phyloP scores from a whole-genome alignment of 2,797 vertebrate genomes.

The Melanotaenia pygmaea region DNA sequence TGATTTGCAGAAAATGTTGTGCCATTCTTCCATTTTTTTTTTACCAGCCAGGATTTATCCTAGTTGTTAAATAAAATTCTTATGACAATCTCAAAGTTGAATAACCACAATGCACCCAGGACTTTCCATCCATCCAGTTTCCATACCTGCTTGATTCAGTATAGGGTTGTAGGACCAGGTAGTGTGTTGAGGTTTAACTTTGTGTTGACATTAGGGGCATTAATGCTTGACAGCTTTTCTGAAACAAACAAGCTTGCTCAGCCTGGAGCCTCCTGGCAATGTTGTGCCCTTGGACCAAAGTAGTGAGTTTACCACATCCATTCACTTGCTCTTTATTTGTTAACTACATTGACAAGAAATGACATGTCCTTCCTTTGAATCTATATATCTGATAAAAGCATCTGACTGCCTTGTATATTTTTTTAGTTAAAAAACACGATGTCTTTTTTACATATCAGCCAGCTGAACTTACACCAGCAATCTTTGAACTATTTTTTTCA shows the following conservation, averaged over 20 bases:
- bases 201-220: constrained; percentile 7
- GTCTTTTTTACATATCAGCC: not conserved
- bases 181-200: constrained; percentile 15
- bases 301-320: constrained; percentile 2
- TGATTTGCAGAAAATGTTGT: too few species aligned
- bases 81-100: too few species aligned
- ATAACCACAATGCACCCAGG: too few species aligned
- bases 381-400: fast-evolving
- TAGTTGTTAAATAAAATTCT: too few species aligned
- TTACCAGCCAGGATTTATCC: too few species aligned
- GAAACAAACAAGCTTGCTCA: constrained; percentile 14
- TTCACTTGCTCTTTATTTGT: not conserved
- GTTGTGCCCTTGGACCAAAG: constrained; percentile 40
- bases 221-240: not conserved
- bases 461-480: constrained; percentile 4
- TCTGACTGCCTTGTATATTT: not conserved
- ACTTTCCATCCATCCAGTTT: too few species aligned
- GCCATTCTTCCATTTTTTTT: too few species aligned
- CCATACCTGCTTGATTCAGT: too few species aligned
- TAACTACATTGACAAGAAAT: not conserved
- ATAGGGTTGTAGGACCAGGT: constrained; percentile 12
- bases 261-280: constrained; percentile 21
- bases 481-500: not conserved
- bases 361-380: not conserved
- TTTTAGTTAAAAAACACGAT: not conserved